Base-by-base conservation (phyloP, 2,113 vertebrate genomes). In the Phalacrocorax brasilianus region DNA sequence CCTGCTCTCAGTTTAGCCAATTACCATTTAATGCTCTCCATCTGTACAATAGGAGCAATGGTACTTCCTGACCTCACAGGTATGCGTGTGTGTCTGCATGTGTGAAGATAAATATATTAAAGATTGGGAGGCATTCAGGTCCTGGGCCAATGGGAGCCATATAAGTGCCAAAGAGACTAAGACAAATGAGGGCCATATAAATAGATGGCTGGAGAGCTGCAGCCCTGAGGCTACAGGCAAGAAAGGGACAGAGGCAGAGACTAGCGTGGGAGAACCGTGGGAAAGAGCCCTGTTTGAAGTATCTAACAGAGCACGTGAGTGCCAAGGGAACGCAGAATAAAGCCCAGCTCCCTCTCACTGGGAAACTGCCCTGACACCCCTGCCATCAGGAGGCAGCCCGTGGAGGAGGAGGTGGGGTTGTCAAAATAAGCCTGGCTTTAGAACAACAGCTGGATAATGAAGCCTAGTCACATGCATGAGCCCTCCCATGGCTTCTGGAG, bases 101-200 rank as follows among this genome's bases (percentile, higher is more conserved):
- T 96, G 95, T 85, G 82, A 97, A 96, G 95, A 95, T 91, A 96
- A 97, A 96, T 96, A 96, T 95, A 96, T 97, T 95, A 86, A 88
- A 91, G 93, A 93, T 93, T 59, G 90, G 82, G 88, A 93, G 78
- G 58, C 85, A 91, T 90, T 96, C 82, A 83, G 71, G 82, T 85
- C 91, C 59, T 35, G 68, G 84, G 74, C 95, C 94, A 94, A 68
- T 12, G 96, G 95, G 89, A 95, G 85, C 40, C 81, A 94, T 97
- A 97, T 95, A 97, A 96, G 93, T 97, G 97, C 90, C 96, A 96
- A 88, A 45, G 79, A 87, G 90, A 87, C 90, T 14, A 94, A 97
- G 97, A 96, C 68, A 93, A 78, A 97, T 96, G 96, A 93, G 94
- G 93, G 93, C 88, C 94, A 95, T 97, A 97, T 96, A 97, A 96